Evolutionary conservation across 2,888 invertebrate genomes (phyloP).

Genomic region (Macaria liturata): DNA sequence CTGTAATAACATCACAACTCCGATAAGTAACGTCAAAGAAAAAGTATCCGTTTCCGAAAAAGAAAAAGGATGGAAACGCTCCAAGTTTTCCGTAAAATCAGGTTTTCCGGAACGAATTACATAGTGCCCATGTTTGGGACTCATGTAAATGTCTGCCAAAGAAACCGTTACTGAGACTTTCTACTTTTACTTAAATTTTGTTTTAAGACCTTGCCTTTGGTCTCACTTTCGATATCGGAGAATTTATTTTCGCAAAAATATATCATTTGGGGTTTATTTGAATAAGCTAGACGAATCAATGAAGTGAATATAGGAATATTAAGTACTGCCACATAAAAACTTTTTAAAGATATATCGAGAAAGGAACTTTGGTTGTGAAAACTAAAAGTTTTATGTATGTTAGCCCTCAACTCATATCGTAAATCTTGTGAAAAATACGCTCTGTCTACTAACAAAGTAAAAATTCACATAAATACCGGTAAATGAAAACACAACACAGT

Average conservation of each 20-base stretch:
- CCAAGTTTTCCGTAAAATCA: conserved; percentile 30
- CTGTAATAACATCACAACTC: conserved; percentile 33
- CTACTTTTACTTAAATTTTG: conserved; percentile 18
- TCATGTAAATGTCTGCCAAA: conserved; percentile 31
- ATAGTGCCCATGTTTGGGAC: conserved; percentile 12
- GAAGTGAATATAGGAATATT: too few relatives aligned
- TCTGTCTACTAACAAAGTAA: too few relatives aligned
- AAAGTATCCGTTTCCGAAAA: conserved; percentile 28
- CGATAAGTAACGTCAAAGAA: conserved; percentile 33
- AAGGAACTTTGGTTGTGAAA: too few relatives aligned
- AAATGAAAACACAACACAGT: too few relatives aligned
- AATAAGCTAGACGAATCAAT: background rate
- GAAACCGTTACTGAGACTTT: conserved; percentile 23
- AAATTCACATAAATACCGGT: too few relatives aligned
- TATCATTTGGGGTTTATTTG: conserved; percentile 1
- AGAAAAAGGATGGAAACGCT: conserved; percentile 31
- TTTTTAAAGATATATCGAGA: too few relatives aligned
- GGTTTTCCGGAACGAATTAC: conserved; percentile 28
- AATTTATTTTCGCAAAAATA: background rate
- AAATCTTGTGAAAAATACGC: too few relatives aligned
- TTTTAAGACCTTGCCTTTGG: conserved; percentile 19
- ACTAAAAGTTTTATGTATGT: too few relatives aligned
- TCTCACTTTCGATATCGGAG: background rate
- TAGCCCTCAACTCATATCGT: too few relatives aligned
- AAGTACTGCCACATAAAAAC: too few relatives aligned